Base-by-base conservation (phyloP, 2,113 vertebrate genomes). In the Phyllostomus hastatus region DNA sequence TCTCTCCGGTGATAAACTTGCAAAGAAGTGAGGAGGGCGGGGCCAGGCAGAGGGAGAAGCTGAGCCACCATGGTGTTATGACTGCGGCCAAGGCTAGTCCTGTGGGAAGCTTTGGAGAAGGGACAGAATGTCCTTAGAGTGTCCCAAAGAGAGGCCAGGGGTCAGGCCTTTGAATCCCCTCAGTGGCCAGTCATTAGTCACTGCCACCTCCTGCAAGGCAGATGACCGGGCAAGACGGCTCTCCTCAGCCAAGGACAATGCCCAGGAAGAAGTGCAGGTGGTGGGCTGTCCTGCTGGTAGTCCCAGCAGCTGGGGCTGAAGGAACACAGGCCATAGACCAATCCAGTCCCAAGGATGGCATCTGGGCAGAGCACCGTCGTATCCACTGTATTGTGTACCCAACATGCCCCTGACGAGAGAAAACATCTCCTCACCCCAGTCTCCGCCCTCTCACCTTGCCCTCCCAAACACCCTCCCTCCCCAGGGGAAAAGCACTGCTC, bases 401-500 rank as follows among this genome's bases (percentile, higher is more conserved):
- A 70, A 57, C 11, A 16, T 46, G 16, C 22, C 43, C 17, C n/a
- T 67, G 43, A 78, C 59, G 46, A 78, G 10, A 66, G 8, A 66
- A 67, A 86, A 86, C 11, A 88, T 64, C 82, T 41, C 66, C 10
- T 76, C 20, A 33, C 35, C 24, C 54, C 35, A 35, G 0, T 10
- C 35, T 78, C 46, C 28, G 7, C 20, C 59, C 43, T 16, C 66
- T 35, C 17, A 19, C n/a, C 24, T 59, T 35, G 10, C 10, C 7
- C 28, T 9, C 24, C 14, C 5, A 31, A 11, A 8, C 28, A 4
- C 15, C 7, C 38, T 1, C 48, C 2, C 12, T 33, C 1, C 43
- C 1, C 43, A 75, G 59, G 41, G 79, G 46, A 41, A 87, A 92
- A 61, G 4, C 10, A 64, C 20, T 48, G 33, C 10, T 94, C 61